A percentile compares a stretch with the other conserved stretches of the same genome.
phyloP scores from a whole-genome alignment of 2,113 vertebrate genomes.

The Candoia aspera region DNA sequence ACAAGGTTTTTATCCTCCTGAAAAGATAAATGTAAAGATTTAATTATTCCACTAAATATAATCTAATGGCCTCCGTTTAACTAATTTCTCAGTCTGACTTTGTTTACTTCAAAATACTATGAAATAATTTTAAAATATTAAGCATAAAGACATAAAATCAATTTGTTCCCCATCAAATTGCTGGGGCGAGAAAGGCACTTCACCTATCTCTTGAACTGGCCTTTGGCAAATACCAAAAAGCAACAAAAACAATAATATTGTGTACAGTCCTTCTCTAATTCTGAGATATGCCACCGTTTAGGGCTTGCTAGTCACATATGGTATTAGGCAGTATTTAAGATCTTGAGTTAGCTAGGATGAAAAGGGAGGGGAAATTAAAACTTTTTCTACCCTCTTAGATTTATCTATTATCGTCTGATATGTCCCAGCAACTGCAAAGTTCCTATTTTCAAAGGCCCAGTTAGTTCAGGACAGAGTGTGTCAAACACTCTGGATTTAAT shows the following conservation, averaged over 20 bases:
- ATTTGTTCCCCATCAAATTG: background rate
- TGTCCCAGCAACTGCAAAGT: background rate
- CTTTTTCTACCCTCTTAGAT: background rate
- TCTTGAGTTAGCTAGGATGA: background rate
- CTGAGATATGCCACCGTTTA: background rate
- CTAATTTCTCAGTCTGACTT: background rate
- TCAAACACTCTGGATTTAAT: background rate
- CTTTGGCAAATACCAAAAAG: background rate
- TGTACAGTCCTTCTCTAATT: background rate
- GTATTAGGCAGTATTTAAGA: background rate
- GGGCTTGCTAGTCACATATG: background rate
- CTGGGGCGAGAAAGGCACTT: background rate
- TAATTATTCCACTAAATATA: conserved; percentile 7
- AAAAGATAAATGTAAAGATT: conserved; percentile 51
- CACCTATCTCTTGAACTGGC: background rate
- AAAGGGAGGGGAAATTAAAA: background rate
- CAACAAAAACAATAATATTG: background rate
- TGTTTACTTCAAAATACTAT: background rate
- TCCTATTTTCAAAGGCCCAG: background rate
- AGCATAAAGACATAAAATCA: background rate
- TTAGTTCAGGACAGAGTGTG: background rate
- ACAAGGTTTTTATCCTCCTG: conserved; percentile 92
- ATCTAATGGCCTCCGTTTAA: background rate
- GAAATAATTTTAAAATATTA: background rate
- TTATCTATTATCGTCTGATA: background rate